phyloP scores from a whole-genome alignment of 2,797 vertebrate species.

The Xenopus petersii region DNA sequence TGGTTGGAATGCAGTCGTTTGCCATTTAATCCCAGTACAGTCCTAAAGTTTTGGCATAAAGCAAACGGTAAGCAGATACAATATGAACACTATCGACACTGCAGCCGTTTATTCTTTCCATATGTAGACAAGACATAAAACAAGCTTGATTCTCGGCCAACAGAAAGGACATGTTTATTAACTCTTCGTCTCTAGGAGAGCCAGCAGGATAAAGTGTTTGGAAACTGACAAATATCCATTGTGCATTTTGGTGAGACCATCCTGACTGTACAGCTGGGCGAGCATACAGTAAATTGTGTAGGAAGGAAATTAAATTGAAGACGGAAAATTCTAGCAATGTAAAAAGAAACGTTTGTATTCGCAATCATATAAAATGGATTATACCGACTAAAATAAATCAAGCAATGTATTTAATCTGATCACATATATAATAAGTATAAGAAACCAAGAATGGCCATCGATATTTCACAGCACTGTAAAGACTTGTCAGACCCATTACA shows the following conservation, averaged over 20 bases:
- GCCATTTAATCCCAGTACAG: conserved; percentile 1
- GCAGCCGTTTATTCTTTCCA: conserved; percentile 8
- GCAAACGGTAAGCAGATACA: conserved; percentile 15
- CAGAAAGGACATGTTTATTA: background rate
- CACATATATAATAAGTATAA: no score
- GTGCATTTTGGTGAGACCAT: background rate
- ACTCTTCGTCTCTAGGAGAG: background rate
- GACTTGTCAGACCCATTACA: no score
- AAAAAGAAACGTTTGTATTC: background rate
- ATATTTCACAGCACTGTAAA: no score
- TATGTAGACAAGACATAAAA: conserved; percentile 11
- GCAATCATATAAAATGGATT: background rate
- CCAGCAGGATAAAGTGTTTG: background rate
- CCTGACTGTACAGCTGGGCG: background rate
- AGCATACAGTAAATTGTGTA: background rate
- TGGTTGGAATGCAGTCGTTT: conserved; percentile 1
- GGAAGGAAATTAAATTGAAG: background rate
- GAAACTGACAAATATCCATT: background rate
- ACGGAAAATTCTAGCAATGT: background rate
- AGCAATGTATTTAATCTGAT: no score
- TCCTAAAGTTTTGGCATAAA: conserved; percentile 2
- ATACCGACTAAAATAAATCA: no score
- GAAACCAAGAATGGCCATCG: no score
- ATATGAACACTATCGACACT: background rate
- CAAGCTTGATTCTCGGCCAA: conserved; percentile 1